phyloP scores from a whole-genome alignment of 2,113 vertebrate genomes.

The Tragelaphus scriptus region DNA sequence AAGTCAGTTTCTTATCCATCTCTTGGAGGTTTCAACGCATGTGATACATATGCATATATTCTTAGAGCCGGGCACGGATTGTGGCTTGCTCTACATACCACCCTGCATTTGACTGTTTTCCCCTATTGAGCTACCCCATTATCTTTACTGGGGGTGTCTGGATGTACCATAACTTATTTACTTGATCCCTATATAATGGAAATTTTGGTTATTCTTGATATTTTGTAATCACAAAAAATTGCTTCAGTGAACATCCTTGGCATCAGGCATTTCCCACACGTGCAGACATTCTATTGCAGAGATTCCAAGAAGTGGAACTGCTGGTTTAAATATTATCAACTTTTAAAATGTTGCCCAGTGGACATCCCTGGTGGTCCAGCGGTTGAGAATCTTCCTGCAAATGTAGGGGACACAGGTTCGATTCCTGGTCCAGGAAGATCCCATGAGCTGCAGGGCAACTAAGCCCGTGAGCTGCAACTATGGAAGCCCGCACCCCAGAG shows the following conservation, averaged over 20 bases:
- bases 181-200: not conserved
- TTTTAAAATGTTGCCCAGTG: not conserved
- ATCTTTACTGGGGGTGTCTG: not conserved
- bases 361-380: not conserved
- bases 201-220: not conserved
- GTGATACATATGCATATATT: not conserved
- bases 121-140: not conserved
- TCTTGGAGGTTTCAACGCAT: not conserved
- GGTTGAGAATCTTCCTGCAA: not conserved
- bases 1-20: not conserved
- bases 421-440: not conserved
- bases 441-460: not conserved
- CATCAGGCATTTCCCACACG: not conserved
- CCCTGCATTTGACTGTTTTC: not conserved
- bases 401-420: not conserved
- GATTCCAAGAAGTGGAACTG: not conserved
- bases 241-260: not conserved
- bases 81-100: fast-evolving
- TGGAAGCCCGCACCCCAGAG: not conserved
- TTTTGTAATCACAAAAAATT: not conserved
- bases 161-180: not conserved
- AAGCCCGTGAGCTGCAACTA: fast-evolving
- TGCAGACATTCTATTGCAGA: not conserved
- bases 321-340: not conserved
- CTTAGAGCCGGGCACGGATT: not conserved